Conservation (phyloP, 2,797 vertebrate genomes). For the Trematomus bernacchii region DNA sequence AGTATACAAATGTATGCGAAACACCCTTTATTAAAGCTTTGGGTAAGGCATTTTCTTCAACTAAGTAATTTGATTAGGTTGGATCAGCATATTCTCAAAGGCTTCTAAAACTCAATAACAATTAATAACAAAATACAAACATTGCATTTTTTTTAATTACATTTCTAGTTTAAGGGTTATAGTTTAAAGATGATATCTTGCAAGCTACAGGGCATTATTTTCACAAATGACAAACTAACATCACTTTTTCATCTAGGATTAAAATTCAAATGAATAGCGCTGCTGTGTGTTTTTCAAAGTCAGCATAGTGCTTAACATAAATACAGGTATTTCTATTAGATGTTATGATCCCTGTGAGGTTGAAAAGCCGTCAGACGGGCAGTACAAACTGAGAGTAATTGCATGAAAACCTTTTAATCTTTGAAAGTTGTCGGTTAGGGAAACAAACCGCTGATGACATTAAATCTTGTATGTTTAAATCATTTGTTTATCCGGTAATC, state of each 20-base stretch:
- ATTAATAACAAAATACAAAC: background rate
- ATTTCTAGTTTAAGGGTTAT: background rate
- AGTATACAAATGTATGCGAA: background rate
- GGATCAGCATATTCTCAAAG: background rate
- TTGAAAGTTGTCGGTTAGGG: background rate
- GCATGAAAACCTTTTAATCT: conserved; percentile 34
- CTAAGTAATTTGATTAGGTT: background rate
- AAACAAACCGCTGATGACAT: conserved; percentile 31
- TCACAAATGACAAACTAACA: background rate
- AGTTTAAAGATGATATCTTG: background rate
- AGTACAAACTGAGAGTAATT: conserved; percentile 19
- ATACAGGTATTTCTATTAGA: conserved; percentile 17
- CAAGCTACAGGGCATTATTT: background rate
- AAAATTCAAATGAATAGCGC: background rate
- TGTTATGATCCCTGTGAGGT: background rate
- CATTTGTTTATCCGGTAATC: conserved; percentile 32
- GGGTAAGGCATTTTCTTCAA: background rate
- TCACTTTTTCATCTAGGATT: background rate
- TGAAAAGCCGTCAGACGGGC: conserved; percentile 17
- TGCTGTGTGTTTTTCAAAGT: conserved; percentile 1
- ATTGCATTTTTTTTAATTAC: background rate
- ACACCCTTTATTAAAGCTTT: background rate
- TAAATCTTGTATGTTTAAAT: conserved; percentile 19
- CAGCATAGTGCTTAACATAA: background rate
- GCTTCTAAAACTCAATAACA: background rate